Base-by-base conservation (phyloP, 2,797 vertebrate species). In the Rallus crepitans region DNA sequence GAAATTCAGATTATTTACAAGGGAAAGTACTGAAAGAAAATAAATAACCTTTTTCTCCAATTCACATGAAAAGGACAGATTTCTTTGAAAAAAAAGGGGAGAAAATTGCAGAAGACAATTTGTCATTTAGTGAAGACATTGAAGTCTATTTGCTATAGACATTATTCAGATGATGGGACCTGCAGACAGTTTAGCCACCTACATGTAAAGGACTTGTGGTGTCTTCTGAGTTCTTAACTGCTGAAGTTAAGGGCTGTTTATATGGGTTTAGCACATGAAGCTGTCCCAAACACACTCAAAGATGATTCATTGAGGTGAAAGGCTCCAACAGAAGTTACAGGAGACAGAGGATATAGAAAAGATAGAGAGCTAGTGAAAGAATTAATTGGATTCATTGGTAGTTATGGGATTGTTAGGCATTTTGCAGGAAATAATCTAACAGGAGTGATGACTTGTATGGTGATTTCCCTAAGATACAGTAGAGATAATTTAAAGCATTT, bases 131-230 rank as follows among this genome's bases (percentile, higher is more conserved):
- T 40, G 42, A 56, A 64, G 27, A 59, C 9, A 40, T 1, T 31
- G 18, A 85, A 76, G 17, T 8, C 3, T 53, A 6, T 71, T 79
- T 9, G 0, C 20, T 4, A 11, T 10, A 11, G 21, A 2, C 0
- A 0, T 39, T 64, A 28, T 47, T 57, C 5, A 30, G 6, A 11
- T 18, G 9, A 18, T 39, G 24, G 11, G 18, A 60, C 30, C 35
- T 35, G 53, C 50, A 55, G 39, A 40, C 15, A 52, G 23, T 68
- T 68, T 30, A 42, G 20, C 28, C 40, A 53, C 7, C 7, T 53
- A 1, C 12, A 17, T 7, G 4, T 11, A 13, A 40, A 71, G 59
- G 8, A 21, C 4, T 25, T 13, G 3, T 2, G 1, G 0, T 64
- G 28, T 35, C n/a, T 33, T 73, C 30, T 1, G 27, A 30, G 2